phyloP scores from a whole-genome alignment of 1,140 invertebrate species.

The Heterodera carotae region DNA sequence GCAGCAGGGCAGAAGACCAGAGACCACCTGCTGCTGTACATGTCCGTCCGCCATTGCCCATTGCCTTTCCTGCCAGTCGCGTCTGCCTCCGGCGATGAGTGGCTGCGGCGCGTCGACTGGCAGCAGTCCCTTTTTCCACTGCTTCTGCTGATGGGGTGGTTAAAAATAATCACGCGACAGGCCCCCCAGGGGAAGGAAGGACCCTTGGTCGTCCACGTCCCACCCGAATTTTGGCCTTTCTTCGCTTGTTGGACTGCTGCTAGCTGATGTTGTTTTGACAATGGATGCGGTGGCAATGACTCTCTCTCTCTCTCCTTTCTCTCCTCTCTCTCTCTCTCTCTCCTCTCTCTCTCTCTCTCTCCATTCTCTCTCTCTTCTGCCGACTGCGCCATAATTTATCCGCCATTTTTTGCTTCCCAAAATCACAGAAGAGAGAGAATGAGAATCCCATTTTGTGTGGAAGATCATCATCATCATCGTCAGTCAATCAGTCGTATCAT shows the following conservation, averaged over 20 bases:
- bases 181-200: background rate
- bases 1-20: background rate
- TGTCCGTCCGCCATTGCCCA: background rate
- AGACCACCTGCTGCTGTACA: background rate
- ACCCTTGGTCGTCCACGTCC: background rate
- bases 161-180: background rate
- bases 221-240: background rate
- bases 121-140: background rate
- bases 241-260: background rate
- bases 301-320: too few relatives aligned
- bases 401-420: background rate
- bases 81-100: background rate
- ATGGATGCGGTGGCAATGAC: too few relatives aligned
- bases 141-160: background rate
- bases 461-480: background rate
- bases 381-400: background rate
- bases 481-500: background rate
- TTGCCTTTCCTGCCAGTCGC: background rate
- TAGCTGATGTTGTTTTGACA: background rate
- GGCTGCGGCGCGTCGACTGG: background rate
- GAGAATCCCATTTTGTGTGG: background rate
- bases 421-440: background rate
- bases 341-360: too few relatives aligned
- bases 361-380: too few relatives aligned
- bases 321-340: too few relatives aligned